Base-by-base conservation (phyloP, 2,113 vertebrate species). In the Noturus placidus region DNA sequence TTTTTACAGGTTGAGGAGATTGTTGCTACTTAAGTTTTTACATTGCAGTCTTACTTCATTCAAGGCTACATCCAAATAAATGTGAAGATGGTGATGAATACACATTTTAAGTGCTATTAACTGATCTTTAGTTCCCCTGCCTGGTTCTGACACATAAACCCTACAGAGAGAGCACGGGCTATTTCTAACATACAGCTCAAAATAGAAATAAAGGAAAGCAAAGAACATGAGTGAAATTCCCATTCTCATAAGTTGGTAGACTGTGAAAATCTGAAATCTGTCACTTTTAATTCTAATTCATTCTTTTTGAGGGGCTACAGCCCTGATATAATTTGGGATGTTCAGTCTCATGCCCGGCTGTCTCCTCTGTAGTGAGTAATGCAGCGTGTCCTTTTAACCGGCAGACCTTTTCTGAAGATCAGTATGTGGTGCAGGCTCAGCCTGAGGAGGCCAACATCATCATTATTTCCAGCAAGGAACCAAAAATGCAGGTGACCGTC, bases 321-420 rank as follows among this genome's bases (percentile, higher is more conserved):
- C 11, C 30, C 20, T 81, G 22, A 35, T 61, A 35, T 79, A 42
- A 57, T 65, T 77, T 56, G 59, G 38, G 9, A 70, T 76, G 33
- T 52, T 91, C 76, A 82, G 15, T 22, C 85, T 86, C 88, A 88
- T 89, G 20, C 74, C 86, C 65, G 6, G 86, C 91, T 50, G 70
- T 84, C 93, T 94, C 93, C 93, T 95, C 94, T 95, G 94, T 95
- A 95, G 94, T 93, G 93, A 94, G 94, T 95, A 95, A 96, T 93
- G 85, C 92, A 90, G 89, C 93, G 94, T 96, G 95, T 96, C 95
- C 93, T 96, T 96, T 95, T 94, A 95, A 95, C 95, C 94, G 93
- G 95, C 92, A 97, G 96, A 94, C 93, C 87, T 94, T 97, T 95
- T 96, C 95, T 69, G 95, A 96, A 86, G 96, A 97, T 93, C 94